phyloP scores from a whole-genome alignment of 2,797 vertebrate genomes.

The Podarcis siculus region DNA sequence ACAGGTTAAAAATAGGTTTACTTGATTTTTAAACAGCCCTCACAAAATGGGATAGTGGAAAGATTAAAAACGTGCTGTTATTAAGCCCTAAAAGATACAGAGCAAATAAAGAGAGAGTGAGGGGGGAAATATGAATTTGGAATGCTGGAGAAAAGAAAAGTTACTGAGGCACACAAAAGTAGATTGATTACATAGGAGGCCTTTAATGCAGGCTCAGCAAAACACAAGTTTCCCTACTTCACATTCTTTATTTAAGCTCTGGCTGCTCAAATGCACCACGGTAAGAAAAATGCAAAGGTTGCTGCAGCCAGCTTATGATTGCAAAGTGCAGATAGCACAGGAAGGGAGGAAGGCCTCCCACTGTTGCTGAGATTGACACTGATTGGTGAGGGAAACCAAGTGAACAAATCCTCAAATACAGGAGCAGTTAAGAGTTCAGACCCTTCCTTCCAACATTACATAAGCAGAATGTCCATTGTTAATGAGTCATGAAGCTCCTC shows the following conservation, averaged over 20 bases:
- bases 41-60: neutral
- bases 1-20: slow-evolving; percentile 10
- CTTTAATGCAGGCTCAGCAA: slow-evolving; percentile 18
- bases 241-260: neutral
- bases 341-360: neutral
- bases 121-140: neutral
- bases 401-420: neutral
- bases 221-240: neutral
- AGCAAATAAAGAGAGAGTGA: neutral
- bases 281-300: neutral
- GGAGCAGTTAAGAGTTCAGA: neutral
- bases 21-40: neutral
- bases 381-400: neutral
- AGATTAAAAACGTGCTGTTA: neutral
- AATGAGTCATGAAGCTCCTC: neutral
- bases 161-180: neutral
- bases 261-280: neutral
- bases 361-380: neutral
- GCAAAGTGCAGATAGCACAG: too few species aligned
- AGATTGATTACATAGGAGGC: slow-evolving; percentile 15
- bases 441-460: neutral
- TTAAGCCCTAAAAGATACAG: neutral
- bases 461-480: neutral
- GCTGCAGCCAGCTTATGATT: neutral
- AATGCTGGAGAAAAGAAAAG: neutral